These are phyloP conservation scores for Dugesia japonica DNA, from an alignment of 2,888 invertebrate species.

Conservation along the genomic window DNA sequence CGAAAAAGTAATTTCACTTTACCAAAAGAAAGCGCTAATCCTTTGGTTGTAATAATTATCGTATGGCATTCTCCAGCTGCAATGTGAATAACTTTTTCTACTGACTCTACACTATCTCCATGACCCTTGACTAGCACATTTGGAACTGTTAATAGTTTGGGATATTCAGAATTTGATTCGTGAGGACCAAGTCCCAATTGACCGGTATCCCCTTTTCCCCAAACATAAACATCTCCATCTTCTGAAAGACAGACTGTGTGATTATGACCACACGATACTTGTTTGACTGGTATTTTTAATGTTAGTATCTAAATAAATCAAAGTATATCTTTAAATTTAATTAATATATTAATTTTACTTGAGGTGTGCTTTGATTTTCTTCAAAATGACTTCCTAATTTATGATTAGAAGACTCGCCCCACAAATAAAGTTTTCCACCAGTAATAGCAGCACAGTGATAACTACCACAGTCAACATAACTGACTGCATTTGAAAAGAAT, in stretches of 20 bases:
- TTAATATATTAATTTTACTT: background rate
- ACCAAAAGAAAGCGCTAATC: background rate
- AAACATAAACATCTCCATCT: constrained; percentile 1
- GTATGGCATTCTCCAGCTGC: background rate
- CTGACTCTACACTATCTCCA: background rate
- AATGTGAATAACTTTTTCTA: background rate
- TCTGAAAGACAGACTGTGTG: background rate
- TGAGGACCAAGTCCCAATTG: background rate
- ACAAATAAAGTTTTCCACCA: background rate
- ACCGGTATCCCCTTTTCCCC: background rate
- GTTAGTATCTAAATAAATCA: background rate
- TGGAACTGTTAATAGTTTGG: background rate
- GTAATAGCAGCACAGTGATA: background rate
- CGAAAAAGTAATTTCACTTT: too few relatives aligned
- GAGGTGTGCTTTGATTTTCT: background rate
- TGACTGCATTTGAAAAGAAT: background rate
- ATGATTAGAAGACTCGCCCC: background rate
- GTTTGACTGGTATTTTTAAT: background rate
- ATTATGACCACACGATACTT: constrained; percentile 1
- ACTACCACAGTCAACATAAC: background rate
- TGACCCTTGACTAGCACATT: background rate
- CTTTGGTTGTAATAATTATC: background rate
- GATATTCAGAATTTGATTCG: background rate
- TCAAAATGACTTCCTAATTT: background rate
- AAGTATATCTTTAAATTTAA: background rate